Evolutionary conservation across 2,797 vertebrate genomes (phyloP), one percentile per base, ranked within the genome.

Genomic region (Pseudomugil tenellus): DNA sequence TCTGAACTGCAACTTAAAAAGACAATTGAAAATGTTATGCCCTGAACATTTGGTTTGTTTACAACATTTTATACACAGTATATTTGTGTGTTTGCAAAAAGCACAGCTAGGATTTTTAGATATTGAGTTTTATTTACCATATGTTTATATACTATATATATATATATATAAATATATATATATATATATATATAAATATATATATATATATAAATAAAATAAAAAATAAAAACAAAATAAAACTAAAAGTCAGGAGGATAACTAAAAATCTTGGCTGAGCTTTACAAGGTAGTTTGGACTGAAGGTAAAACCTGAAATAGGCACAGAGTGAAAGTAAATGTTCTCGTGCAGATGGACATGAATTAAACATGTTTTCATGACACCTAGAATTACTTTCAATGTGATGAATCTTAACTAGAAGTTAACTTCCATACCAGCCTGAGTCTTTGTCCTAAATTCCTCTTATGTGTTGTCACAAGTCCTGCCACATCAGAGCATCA

Each of bases 341-440:
- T 13, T 51, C 26, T 51, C 29, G 17, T 54, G 52, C 52, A 54
- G 28, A 31, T 31, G 8, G 52, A 19, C 17, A 29, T 54, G 9
- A 54, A 54, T 54, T 54, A 31, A n/a, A 54, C 52, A 54, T 31
- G 17, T 54, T 54, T 26, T 28, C 4, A 28, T 54, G 28, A n/a
- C 17, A 31, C 9, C 7, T 54, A 31, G 28, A 17, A 32, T n/a
- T 29, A 29, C 6, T n/a, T 31, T 31, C 17, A 31, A 8, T 31
- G 26, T 32, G 8, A 16, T 54, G 28, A 16, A 19, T n/a, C 19
- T 31, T 0, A n/a, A 17, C 16, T 31, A 7, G 48, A 51, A 2
- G 16, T n/a, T 54, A 19, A 5, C 12, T 29, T 54, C n/a, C 52
- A 54, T 54, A 4, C 6, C 52, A 31, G 6, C 19, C 31, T 4